Evolutionary conservation across 2,797 vertebrate genomes (phyloP).

Genomic region (Ptychadena robeensis): DNA sequence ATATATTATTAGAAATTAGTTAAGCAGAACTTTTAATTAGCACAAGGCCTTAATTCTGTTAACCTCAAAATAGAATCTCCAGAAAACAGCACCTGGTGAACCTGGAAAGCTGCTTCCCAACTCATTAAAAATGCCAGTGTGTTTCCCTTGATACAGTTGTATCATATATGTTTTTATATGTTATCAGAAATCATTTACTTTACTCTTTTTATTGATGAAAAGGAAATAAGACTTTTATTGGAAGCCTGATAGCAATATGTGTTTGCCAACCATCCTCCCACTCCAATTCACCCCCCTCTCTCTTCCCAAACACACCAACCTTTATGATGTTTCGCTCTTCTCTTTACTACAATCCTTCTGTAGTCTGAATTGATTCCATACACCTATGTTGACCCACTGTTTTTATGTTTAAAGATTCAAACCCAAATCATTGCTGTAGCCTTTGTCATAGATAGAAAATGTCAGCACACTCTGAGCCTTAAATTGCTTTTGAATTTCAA

Average conservation of each 20-base stretch:
- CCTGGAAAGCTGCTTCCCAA: neutral
- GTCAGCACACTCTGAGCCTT: constrained; percentile 46
- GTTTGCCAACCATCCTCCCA: constrained; percentile 27
- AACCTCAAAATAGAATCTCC: constrained; percentile 41
- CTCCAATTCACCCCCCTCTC: constrained; percentile 11
- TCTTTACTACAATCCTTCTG: constrained; percentile 19
- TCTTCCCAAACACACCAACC: constrained; percentile 17
- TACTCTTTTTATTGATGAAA: constrained; percentile 28
- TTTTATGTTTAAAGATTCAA: constrained; percentile 57
- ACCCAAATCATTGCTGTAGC: constrained; percentile 52
- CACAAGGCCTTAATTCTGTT: constrained; percentile 36
- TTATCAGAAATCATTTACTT: constrained; percentile 24
- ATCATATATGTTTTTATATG: neutral
- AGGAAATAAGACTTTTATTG: constrained; percentile 27
- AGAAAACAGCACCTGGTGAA: constrained; percentile 20
- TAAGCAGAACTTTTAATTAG: constrained; percentile 49
- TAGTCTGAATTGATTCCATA: constrained; percentile 50
- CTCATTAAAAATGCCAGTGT: neutral
- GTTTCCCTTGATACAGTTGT: neutral
- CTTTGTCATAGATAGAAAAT: constrained; percentile 55
- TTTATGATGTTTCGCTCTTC: constrained; percentile 28
- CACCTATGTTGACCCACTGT: constrained; percentile 56
- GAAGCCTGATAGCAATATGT: constrained; percentile 12
- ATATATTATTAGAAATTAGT: constrained; percentile 45
- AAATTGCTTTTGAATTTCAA: constrained; percentile 56